These are phyloP conservation scores for Quadroppia sp. DNA, from an alignment of 2,888 invertebrate species.

Conservation along the genomic window DNA sequence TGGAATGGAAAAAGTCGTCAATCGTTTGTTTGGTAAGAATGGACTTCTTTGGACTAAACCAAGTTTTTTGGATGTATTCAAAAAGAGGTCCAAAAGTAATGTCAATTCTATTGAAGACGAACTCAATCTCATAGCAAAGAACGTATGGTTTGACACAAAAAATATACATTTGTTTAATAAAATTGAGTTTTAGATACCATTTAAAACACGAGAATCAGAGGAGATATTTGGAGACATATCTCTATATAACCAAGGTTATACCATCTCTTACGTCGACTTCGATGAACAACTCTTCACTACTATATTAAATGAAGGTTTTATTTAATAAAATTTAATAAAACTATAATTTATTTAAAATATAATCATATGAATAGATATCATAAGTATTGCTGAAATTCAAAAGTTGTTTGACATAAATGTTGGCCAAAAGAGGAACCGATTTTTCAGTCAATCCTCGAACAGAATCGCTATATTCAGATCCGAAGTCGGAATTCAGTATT, in stretches of 20 bases:
- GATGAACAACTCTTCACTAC: constrained; percentile 20
- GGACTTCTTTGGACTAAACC: constrained; percentile 41
- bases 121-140: constrained; percentile 44
- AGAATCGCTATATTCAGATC: not conserved
- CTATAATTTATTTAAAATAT: not conserved
- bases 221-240: constrained; percentile 1
- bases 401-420: not conserved
- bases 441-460: not conserved
- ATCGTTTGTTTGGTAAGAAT: constrained; percentile 45
- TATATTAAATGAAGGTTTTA: constrained; percentile 10
- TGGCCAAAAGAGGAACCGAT: not conserved
- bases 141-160: constrained; percentile 41
- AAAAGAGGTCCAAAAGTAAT: constrained; percentile 40
- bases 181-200: not conserved
- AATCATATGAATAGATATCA: not conserved
- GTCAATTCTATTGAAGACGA: constrained; percentile 42
- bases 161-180: not conserved
- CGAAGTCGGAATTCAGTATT: constrained; percentile 21
- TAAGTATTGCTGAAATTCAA: constrained; percentile 23
- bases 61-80: constrained; percentile 44
- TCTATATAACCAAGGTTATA: constrained; percentile 15
- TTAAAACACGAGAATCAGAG: constrained; percentile 11
- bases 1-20: constrained; percentile 45
- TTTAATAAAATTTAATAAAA: not conserved
- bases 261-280: not conserved